Conservation (phyloP, 2,113 vertebrate genomes). For the Rousettus leschenaultii region DNA sequence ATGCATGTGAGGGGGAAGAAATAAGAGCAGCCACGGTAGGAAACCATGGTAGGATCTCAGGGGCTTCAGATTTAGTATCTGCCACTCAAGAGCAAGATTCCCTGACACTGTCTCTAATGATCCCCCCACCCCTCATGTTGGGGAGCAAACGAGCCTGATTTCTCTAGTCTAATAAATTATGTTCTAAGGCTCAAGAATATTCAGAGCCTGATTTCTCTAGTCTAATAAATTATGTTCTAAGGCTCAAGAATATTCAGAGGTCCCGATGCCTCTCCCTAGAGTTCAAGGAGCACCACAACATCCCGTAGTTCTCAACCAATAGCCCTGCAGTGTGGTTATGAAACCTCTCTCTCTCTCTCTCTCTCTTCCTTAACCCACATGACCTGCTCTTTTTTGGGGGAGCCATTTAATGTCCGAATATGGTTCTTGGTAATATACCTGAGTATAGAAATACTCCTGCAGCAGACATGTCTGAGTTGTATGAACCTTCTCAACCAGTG, state of each 20-base stretch:
- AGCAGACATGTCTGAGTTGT: not conserved
- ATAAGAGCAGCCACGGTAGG: not conserved
- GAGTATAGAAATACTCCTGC: not conserved
- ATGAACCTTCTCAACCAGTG: not conserved
- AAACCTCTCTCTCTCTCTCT: not conserved
- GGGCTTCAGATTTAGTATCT: not conserved
- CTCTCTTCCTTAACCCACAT: not conserved
- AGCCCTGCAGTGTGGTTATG: not conserved
- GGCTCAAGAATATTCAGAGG: not conserved
- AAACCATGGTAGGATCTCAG: not conserved
- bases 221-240: not conserved
- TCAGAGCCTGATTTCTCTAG: not conserved
- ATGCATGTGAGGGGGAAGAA: rapidly evolving
- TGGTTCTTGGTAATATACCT: not conserved
- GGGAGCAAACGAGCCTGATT: not conserved
- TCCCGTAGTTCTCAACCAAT: not conserved
- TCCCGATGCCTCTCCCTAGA: not conserved
- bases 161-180: not conserved
- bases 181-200: not conserved
- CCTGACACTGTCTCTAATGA: not conserved
- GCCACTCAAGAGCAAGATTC: not conserved
- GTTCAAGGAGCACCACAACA: too few relatives aligned
- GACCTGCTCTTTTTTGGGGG: not conserved
- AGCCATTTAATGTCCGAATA: not conserved
- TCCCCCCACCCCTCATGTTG: not conserved